These are phyloP conservation scores for Pseudococcus jackbeardsleyi DNA, from an alignment of 2,888 invertebrate genomes.

Conservation along the genomic window DNA sequence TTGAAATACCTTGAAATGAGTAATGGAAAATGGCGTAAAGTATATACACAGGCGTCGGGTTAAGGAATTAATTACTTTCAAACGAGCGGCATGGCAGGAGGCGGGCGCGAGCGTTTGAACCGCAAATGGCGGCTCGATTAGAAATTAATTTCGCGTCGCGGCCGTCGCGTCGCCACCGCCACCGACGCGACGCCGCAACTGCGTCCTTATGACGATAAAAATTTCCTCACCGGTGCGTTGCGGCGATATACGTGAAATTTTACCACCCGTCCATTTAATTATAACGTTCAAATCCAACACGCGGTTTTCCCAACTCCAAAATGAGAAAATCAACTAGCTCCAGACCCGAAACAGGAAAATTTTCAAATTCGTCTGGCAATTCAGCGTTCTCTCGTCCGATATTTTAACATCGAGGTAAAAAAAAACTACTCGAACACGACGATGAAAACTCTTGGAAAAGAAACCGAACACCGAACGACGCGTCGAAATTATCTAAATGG, in stretches of 20 bases:
- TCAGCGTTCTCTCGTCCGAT: neutral
- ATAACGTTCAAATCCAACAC: neutral
- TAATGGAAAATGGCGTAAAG: conserved; percentile 28
- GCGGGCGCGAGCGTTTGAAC: conserved; percentile 8
- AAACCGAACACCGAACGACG: neutral
- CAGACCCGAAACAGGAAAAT: neutral
- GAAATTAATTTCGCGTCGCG: conserved; percentile 26
- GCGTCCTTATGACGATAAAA: neutral
- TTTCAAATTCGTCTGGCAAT: neutral
- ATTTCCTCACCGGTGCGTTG: neutral
- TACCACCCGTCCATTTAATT: neutral
- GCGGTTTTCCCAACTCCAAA: neutral
- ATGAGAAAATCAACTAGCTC: neutral
- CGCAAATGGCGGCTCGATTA: conserved; percentile 28
- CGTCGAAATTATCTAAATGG: neutral
- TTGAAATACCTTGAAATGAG: conserved; percentile 26
- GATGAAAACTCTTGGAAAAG: neutral
- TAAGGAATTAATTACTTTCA: conserved; percentile 32
- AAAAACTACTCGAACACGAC: too few species aligned
- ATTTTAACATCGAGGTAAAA: neutral
- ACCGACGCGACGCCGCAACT: conserved; percentile 24
- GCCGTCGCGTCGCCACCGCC: neutral
- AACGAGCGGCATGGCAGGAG: conserved; percentile 2
- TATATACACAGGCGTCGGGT: conserved; percentile 8
- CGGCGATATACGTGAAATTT: neutral